Evolutionary conservation across 2,888 invertebrate genomes (phyloP), one percentile per base, ranked within the genome.

Genomic region (Lepidocyrtinus sp.): DNA sequence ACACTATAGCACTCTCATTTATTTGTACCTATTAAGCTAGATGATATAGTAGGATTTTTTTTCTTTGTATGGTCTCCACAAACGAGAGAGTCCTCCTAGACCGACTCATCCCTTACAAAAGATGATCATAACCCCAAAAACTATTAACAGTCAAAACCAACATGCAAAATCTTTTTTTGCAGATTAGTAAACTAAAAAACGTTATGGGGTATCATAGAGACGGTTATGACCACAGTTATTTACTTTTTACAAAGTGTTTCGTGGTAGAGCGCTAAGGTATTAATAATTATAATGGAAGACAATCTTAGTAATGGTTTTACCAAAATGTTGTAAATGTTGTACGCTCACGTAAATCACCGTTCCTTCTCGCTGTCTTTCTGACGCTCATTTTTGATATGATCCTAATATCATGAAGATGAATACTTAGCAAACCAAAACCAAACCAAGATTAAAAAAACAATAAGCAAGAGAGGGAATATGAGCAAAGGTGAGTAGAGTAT

Each of bases 101-200:
- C 72, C 68, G 78, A 74, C 69, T 79, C 74, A 79, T 79, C 74
- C 65, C 70, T 74, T 69, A 70, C 73, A 69, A 79, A 70, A 79
- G 24, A n/a, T n/a, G n/a, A 46, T 63, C 61, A 78, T 78, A 79
- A 79, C 79, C 74, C 74, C 74, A 79, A 79, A 74, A 79, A 73
- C 45, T 74, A 74, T 74, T 79, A 79, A 79, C 79, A 74, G n/a
- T n/a, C n/a, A n/a, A n/a, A n/a, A 74, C 74, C 74, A 70, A 79
- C 59, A 74, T 74, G 79, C 79, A 74, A 79, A 77, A 79, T 59
- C 7, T 9, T 36, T 36, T 36, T 36, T 5, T 36, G 12, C 12
- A 36, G 36, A 36, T 36, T 36, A 36, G 36, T 36, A 36, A 12
- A 12, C 36, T n/a, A 59, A 59, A 59, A 22, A 21, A 59, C 59